phyloP scores from a whole-genome alignment of 2,113 vertebrate species.

The Charina bottae region DNA sequence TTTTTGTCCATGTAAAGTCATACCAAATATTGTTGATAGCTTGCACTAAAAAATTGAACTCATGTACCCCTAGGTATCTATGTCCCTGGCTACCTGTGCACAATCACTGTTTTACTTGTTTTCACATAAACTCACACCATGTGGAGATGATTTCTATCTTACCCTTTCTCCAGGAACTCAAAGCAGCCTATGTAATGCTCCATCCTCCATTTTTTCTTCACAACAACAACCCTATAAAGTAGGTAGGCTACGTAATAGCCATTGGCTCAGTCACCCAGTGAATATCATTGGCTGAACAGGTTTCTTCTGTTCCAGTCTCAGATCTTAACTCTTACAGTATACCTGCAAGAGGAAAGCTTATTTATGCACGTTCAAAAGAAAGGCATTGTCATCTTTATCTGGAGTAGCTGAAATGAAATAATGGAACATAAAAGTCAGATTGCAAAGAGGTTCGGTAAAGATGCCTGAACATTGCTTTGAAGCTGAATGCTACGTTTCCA shows the following conservation, averaged over 20 bases:
- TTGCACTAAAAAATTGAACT: too few species aligned
- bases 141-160: background rate
- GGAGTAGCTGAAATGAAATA: background rate
- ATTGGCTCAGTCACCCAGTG: background rate
- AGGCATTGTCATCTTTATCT: background rate
- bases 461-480: background rate
- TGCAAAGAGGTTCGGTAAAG: background rate
- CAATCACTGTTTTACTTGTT: background rate
- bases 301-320: background rate
- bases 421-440: background rate
- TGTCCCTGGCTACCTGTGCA: too few species aligned
- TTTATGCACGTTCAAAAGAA: background rate
- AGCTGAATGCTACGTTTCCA: background rate
- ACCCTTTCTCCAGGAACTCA: background rate
- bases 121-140: background rate
- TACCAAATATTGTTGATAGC: too few species aligned
- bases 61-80: too few species aligned
- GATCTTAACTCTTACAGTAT: background rate
- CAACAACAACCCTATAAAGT: background rate
- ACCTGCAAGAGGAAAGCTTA: background rate
- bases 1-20: too few species aligned
- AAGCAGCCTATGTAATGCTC: background rate
- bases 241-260: background rate
- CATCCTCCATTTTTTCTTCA: background rate
- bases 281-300: background rate